phyloP scores from a whole-genome alignment of 1,140 invertebrate genomes.

The Pseudomyrmex gracilis region DNA sequence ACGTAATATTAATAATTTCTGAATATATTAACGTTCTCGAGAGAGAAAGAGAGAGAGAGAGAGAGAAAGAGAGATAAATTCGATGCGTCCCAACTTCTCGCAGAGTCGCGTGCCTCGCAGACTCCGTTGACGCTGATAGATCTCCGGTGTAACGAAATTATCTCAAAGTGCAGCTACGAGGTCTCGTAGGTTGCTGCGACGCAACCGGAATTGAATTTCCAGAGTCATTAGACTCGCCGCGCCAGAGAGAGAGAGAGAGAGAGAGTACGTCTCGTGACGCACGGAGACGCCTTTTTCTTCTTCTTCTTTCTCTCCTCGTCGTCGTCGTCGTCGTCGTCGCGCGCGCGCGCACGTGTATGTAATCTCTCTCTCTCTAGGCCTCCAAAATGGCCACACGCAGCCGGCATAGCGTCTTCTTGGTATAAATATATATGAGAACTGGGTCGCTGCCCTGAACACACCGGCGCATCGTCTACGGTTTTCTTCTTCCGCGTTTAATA shows the following conservation, averaged over 20 bases:
- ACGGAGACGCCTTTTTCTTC: constrained; percentile 66
- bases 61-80: not conserved
- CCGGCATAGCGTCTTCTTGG: constrained; percentile 76
- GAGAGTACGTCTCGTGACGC: constrained; percentile 75
- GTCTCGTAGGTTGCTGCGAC: not conserved
- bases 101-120: constrained; percentile 8
- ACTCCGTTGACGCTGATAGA: constrained; percentile 15
- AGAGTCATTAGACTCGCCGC: constrained; percentile 76
- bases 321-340: constrained; percentile 9
- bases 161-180: constrained; percentile 19
- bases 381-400: constrained; percentile 74
- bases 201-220: constrained; percentile 79
- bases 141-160: constrained; percentile 48
- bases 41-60: too few relatives aligned
- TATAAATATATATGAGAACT: constrained; percentile 83
- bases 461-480: constrained; percentile 66
- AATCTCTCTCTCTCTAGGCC: constrained; percentile 56
- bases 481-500: constrained; percentile 46
- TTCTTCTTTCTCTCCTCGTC: constrained; percentile 6
- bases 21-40: too few relatives aligned
- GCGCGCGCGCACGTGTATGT: not conserved
- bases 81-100: not conserved
- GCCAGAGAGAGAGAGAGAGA: constrained; percentile 1
- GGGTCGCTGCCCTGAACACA: constrained; percentile 79
- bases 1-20: too few relatives aligned